Base-by-base conservation (phyloP, 2,888 invertebrate genomes). In the Mellilla xanthometata region DNA sequence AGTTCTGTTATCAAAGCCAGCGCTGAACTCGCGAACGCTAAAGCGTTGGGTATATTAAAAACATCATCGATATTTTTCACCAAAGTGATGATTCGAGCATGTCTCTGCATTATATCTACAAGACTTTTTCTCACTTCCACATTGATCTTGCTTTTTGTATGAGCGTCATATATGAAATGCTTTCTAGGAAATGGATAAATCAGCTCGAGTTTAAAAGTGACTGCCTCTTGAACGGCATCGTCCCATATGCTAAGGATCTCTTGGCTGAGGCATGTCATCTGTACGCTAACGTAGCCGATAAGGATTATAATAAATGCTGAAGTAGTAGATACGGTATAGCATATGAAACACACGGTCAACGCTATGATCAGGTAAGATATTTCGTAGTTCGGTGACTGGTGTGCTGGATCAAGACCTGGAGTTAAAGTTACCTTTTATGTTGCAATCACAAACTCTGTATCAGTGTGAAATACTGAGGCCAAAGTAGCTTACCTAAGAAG, bases 341-440 rank as follows among this genome's bases (percentile, higher is more conserved):
- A 59, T 0, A 65, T 64, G 29, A 69, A 71, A 8, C 55, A 47
- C 0, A 63, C 54, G 0, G 62, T 67, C 0, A 54, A 29, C 0
- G 42, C 2, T 31, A 58, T 60, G 0, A 73, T 9, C 0, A 54
- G 12, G 9, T 63, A 66, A 0, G 71, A 59, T 29, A 80, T 63
- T 50, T 78, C 70, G 38, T 68, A 83, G 54, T 81, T 76, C 2
- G 82, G 81, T 2, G 75, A 58, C 30, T 77, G 64, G 2, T 48
- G 43, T 59, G 71, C 71, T 10, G 82, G 81, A 23, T 81, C 78
- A 2, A 81, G 55, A 35, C 81, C 81, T 82, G 65, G 12, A 8
- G 15, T n/a, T n/a, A 39, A 30, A 19, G 3, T 19, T 5, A 19
- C 15, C 3, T 5, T 19, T 3, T 19, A 19, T 3, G 6, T 3